These are phyloP conservation scores for Anthopleura sola DNA, from an alignment of 64 coral and sea anemone species.

Conservation along the genomic window DNA sequence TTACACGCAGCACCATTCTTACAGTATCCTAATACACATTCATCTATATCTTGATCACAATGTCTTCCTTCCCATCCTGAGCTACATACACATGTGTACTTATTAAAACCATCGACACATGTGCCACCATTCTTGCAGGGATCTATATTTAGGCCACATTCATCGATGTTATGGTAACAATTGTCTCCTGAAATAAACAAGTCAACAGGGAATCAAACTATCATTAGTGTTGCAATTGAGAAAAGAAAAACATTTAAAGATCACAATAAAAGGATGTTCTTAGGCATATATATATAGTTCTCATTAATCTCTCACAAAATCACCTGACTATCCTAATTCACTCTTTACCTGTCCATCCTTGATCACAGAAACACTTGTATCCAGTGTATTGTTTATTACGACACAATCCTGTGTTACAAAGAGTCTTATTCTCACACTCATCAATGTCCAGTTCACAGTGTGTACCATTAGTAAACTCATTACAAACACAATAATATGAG, in stretches of 20 bases:
- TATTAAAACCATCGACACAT: constrained; percentile 31
- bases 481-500: constrained; percentile 47
- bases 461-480: constrained; percentile 46
- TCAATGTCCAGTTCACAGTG: constrained; percentile 49
- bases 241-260: too few relatives aligned
- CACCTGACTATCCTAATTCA: neutral
- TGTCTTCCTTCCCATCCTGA: constrained; percentile 49
- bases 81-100: constrained; percentile 46
- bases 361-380: neutral
- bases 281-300: too few relatives aligned
- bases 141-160: neutral
- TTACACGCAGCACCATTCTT: constrained; percentile 68
- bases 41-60: constrained; percentile 70
- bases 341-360: neutral
- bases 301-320: too few relatives aligned
- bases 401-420: constrained; percentile 21
- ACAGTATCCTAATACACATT: constrained; percentile 64
- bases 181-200: constrained; percentile 24
- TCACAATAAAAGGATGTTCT: too few relatives aligned
- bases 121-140: constrained; percentile 66
- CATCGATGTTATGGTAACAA: constrained; percentile 41
- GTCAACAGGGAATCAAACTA: too few relatives aligned
- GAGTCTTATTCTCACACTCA: constrained; percentile 33
- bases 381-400: neutral
- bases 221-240: too few relatives aligned